These are phyloP conservation scores for Eudasyphora cyanicolor DNA, from an alignment of 2,888 invertebrate genomes.

Conservation along the genomic window DNA sequence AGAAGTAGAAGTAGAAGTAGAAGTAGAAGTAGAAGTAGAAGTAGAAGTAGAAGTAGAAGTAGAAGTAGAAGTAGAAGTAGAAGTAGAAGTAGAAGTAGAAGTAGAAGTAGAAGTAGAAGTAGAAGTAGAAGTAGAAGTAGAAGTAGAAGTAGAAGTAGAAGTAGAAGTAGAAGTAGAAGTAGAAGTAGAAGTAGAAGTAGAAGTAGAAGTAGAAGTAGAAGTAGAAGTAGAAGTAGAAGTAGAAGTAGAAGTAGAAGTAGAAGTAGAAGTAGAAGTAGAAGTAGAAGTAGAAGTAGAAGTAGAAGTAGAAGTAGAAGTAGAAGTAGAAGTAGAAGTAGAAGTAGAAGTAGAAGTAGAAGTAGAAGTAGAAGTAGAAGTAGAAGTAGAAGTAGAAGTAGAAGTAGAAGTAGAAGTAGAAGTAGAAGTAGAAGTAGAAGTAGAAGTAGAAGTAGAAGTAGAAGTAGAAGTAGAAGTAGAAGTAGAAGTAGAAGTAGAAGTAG, in stretches of 20 bases:
- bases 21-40: constrained; percentile 47
- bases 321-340: constrained; percentile 42
- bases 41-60: constrained; percentile 44
- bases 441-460: constrained; percentile 42
- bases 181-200: constrained; percentile 35
- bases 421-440: constrained; percentile 44
- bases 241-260: constrained; percentile 41
- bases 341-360: constrained; percentile 33
- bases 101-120: constrained; percentile 42
- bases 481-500: not conserved
- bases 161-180: constrained; percentile 40
- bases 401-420: constrained; percentile 26
- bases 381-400: constrained; percentile 40
- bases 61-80: constrained; percentile 34
- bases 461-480: constrained; percentile 33
- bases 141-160: too few relatives aligned
- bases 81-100: constrained; percentile 37
- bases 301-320: constrained; percentile 44
- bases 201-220: constrained; percentile 40
- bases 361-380: constrained; percentile 36
- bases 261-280: constrained; percentile 40
- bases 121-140: constrained; percentile 40
- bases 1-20: constrained; percentile 48
- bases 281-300: constrained; percentile 42
- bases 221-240: constrained; percentile 39